Base-by-base conservation (phyloP, 1,140 invertebrate genomes). In the Adelges cooleyi region DNA sequence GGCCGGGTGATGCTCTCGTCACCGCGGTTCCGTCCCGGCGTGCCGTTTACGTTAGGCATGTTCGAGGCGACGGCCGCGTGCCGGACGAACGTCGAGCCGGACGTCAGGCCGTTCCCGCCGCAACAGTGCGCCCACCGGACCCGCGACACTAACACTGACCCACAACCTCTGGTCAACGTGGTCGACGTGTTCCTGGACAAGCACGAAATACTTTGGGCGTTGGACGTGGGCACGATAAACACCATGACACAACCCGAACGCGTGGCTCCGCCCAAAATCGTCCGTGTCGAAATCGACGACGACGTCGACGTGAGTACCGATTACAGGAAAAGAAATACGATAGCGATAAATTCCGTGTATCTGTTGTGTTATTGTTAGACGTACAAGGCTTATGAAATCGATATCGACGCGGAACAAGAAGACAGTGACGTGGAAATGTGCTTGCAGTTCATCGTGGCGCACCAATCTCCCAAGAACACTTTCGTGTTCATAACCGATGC, bases 201-300 rank as follows among this genome's bases (percentile, higher is more conserved):
- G 25, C 75, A 75, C 36, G 71, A 75, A 18, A 73, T 78, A 18
- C 73, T 84, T 1, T 84, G 82, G 82, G 79, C 80, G 1, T 70
- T 84, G 36, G 81, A 83, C 67, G 76, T 76, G 1, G 82, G 82
- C 33, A 75, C 82, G 5, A 77, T 82, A 1, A 77, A 82, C 50
- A 80, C 77, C 0, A 67, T 84, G 48, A 42, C 38, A 3, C 77
- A 77, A 51, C 78, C 81, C 8, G 69, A 78, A 2, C 73, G 79
- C 15, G 75, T 75, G 46, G 81, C 79, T 66, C 70, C 77, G 0
- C 80, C 81, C 1, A 82, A 82, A 67, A 76, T 82, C 29, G 73
- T 83, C 6, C 80, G 77, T 2, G 74, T 82, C 67, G 78, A 77
- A 25, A 69, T 80, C 5, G 76, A 77, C 3, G 48, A 48, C 11